A percentile compares a stretch with the other conserved stretches of the same genome.
Evolutionary conservation across 1,140 invertebrate genomes (phyloP).

Genomic region (Bombus breviceps): DNA sequence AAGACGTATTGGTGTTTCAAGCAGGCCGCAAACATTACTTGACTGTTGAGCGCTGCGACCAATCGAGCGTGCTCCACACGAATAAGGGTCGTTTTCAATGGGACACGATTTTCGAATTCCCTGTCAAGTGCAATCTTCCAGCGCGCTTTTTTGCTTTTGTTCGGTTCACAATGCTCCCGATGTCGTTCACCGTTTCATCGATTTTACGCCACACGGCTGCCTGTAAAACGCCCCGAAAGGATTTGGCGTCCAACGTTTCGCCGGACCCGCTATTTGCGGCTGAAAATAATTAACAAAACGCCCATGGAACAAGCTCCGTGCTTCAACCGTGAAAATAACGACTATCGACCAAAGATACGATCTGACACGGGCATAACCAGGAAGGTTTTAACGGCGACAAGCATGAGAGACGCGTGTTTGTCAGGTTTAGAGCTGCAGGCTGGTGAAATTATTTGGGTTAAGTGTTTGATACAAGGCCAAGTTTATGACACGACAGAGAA

Average conservation of each 20-base stretch:
- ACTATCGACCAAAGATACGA: too few species aligned
- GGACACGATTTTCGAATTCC: slow-evolving; percentile 26
- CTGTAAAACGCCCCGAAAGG: background rate
- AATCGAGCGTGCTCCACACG: background rate
- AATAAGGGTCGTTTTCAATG: slow-evolving; percentile 2
- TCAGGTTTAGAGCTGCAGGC: too few species aligned
- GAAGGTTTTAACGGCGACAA: too few species aligned
- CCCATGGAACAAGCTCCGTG: too few species aligned
- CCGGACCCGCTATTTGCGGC: background rate
- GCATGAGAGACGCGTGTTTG: too few species aligned
- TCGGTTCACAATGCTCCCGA: background rate
- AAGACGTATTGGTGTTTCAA: background rate
- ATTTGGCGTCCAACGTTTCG: too few species aligned
- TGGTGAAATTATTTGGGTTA: too few species aligned
- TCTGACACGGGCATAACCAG: too few species aligned
- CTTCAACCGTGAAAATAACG: too few species aligned
- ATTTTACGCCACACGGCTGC: background rate
- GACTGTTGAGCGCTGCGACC: background rate
- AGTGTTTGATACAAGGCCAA: too few species aligned
- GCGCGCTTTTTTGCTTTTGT: background rate
- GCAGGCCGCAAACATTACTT: slow-evolving; percentile 9
- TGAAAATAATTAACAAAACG: slow-evolving; percentile 17
- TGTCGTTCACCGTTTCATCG: background rate
- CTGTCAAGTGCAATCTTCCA: slow-evolving; percentile 2
- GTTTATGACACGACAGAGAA: too few species aligned